These are phyloP conservation scores for Spilarctia lutea DNA, from an alignment of 2,888 invertebrate species.

Conservation along the genomic window DNA sequence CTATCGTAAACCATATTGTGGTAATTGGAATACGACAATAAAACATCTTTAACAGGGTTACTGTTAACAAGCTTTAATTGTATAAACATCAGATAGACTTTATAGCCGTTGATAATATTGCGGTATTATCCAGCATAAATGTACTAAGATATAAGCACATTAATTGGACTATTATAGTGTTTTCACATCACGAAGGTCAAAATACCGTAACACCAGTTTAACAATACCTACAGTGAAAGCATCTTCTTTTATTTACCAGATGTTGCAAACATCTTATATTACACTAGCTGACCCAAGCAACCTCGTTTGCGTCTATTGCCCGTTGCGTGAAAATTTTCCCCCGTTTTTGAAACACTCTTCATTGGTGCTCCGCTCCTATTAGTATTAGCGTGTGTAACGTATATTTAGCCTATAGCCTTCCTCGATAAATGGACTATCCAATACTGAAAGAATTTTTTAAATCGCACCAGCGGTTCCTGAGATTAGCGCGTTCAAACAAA, in stretches of 20 bases:
- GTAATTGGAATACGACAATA: constrained; percentile 14
- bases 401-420: too few species aligned
- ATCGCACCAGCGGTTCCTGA: too few species aligned
- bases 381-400: too few species aligned
- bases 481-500: too few species aligned
- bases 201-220: neutral
- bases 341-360: too few species aligned
- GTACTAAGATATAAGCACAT: neutral
- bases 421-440: too few species aligned
- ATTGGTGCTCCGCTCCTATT: too few species aligned
- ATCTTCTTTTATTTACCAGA: neutral
- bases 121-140: neutral
- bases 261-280: neutral
- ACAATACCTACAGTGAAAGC: neutral
- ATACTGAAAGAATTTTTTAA: too few species aligned
- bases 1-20: constrained; percentile 2
- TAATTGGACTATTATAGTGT: neutral
- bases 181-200: neutral
- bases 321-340: too few species aligned
- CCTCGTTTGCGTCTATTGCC: too few species aligned
- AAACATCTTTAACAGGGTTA: constrained; percentile 7
- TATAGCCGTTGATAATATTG: neutral
- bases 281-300: too few species aligned
- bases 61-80: constrained; percentile 8
- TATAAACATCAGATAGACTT: constrained; percentile 9